Base-by-base conservation (phyloP, 2,888 invertebrate genomes). In the Aphrophora alni region DNA sequence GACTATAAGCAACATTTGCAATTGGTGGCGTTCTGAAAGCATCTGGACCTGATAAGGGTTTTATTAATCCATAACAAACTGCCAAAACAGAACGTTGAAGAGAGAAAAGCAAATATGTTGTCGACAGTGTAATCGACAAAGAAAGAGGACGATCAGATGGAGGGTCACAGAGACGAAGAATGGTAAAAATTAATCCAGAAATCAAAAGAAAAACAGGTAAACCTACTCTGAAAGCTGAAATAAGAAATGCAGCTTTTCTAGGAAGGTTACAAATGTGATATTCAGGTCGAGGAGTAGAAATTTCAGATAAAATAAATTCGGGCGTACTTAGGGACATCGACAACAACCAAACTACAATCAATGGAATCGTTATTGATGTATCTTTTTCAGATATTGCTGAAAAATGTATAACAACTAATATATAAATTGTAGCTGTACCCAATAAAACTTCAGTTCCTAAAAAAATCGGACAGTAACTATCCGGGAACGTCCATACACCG, bases 281-380 rank as follows among this genome's bases (percentile, higher is more conserved):
- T 75, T 88, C 87, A 71, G 87, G 86, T 78, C 89, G 88, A 5
- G 88, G 85, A 81, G 88, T 87, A 73, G 90, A 86, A 71, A 89
- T 89, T 7, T 90, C 89, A 5, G 92, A 90, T 83, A 92, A 87
- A 33, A 89, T 88, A 86, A 90, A 91, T 84, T 91, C 91, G 12
- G 92, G 92, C 74, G 92, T 89, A 86, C 92, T 91, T 44, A 92
- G 86, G 0, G 92, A 92, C 70, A 90, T 86, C 44, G 91, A 89
- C 74, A 92, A 86, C 82, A 91, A 88, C 92, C 92, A 92, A 74
- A 92, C 89, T 83, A 92, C 90, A 79, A 90, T 85, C 27, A 89
- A 88, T 0, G 92, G 92, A 74, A 90, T 88, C 51, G 38, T 80
- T n/a, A 80, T 38, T n/a, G 51, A 44, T 10, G 26, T 76, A 51